Base-by-base conservation (phyloP, 2,797 vertebrate species). In the Hippopotamyrus pictus region DNA sequence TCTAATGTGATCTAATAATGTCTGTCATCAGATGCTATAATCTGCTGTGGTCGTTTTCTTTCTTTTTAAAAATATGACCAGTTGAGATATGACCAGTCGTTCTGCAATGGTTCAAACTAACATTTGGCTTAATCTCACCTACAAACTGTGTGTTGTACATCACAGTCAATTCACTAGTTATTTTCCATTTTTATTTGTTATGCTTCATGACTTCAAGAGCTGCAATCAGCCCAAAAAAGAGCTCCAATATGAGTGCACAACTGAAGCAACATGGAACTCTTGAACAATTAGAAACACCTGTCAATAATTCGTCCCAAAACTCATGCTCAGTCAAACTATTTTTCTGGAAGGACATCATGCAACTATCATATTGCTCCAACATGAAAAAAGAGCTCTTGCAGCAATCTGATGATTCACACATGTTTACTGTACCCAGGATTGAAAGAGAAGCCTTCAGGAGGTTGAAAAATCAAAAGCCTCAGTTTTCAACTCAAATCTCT, bases 401-500 rank as follows among this genome's bases (percentile, higher is more conserved):
- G 19, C 76, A 82, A n/a, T 82, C 76, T 46, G 76, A 82, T 82
- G 76, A 82, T 82, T 82, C 76, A 82, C 76, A 22, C 29, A 82
- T 82, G 76, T 46, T 46, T 46, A 82, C 41, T 44, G 41, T 46
- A 44, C 41, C 19, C 41, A 44, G 17, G 37, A 44, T 3, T 82
- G 14, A 79, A 41, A 9, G 73, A 44, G 17, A 41, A 46, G 19
- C 19, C 41, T 22, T 82, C 17, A 46, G 76, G 41, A 46, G 46
- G 76, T 46, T 82, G 19, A 46, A 22, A 82, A 82, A 46, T 11
- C 41, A 22, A 44, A 82, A 46, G 19, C 73, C 5, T 76, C 79
- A 83, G n/a, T 44, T 83, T 17, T 83, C 82, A 84, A 50, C 17
- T 83, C 79, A 48, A 46, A 83, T 22, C 6, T 48, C 11, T 25